phyloP scores from a whole-genome alignment of 1,140 invertebrate genomes.

The Ooceraea biroi region DNA sequence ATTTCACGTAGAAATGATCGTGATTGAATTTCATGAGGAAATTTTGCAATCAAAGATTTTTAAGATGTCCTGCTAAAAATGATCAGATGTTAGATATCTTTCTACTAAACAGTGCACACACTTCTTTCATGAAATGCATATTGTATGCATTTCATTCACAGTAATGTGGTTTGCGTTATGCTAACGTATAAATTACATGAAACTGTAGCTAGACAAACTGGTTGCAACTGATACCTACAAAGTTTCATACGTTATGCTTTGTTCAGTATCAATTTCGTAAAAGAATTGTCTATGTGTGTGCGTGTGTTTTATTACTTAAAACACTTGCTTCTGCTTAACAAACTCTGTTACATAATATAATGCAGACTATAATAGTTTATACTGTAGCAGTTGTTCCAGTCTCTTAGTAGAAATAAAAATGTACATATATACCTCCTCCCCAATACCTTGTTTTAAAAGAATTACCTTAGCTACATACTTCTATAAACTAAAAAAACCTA shows the following conservation, averaged over 20 bases:
- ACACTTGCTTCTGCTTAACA: too few relatives aligned
- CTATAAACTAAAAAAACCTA: too few relatives aligned
- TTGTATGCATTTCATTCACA: too few relatives aligned
- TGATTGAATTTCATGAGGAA: neutral
- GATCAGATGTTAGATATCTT: neutral
- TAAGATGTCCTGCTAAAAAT: neutral
- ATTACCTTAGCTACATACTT: too few relatives aligned
- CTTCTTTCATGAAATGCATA: neutral
- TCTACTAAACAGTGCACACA: neutral
- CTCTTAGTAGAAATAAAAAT: too few relatives aligned
- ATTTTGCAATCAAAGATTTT: neutral
- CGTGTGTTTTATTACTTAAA: too few relatives aligned
- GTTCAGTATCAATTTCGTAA: constrained; percentile 15
- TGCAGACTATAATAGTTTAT: too few relatives aligned
- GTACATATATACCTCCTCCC: too few relatives aligned
- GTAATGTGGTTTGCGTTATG: constrained; percentile 48
- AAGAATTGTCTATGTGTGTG: too few relatives aligned
- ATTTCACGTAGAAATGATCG: neutral
- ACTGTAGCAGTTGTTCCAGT: too few relatives aligned
- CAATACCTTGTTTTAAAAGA: too few relatives aligned
- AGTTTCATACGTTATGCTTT: constrained; percentile 19
- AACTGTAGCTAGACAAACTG: constrained; percentile 59
- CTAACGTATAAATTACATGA: constrained; percentile 37
- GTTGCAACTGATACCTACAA: constrained; percentile 70
- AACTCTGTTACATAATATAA: too few relatives aligned